Conservation (phyloP, 2,797 vertebrate species). For the Falco rusticolus region DNA sequence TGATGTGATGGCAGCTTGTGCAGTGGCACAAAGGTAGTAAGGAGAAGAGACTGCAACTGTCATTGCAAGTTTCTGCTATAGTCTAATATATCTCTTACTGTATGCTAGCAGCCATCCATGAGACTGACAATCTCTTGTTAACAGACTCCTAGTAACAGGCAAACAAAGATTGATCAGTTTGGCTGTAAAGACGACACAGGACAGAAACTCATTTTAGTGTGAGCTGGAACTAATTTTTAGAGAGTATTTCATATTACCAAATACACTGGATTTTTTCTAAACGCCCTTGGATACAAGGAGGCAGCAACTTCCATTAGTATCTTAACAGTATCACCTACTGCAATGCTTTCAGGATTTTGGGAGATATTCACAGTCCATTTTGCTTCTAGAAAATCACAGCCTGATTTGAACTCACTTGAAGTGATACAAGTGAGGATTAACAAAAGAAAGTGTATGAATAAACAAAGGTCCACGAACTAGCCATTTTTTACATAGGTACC, state of each 20-base stretch:
- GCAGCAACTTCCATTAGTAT: neutral
- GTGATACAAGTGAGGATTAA: neutral
- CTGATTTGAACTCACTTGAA: neutral
- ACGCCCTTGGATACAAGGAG: neutral
- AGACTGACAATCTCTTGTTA: neutral
- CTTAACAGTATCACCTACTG: neutral
- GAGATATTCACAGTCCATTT: neutral
- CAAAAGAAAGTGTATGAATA: neutral
- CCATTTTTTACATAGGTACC: neutral
- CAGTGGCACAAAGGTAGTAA: neutral
- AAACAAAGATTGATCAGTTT: neutral
- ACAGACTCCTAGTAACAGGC: neutral
- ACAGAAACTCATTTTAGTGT: neutral
- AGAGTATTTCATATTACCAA: neutral
- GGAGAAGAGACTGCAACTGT: neutral
- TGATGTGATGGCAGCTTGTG: neutral
- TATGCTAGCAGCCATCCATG: neutral
- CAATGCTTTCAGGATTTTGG: neutral
- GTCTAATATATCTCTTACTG: neutral
- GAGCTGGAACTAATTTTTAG: neutral
- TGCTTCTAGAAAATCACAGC: neutral
- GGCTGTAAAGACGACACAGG: neutral
- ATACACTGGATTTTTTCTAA: neutral
- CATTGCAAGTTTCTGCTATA: neutral
- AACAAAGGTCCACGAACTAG: neutral